Evolutionary conservation across 1,140 invertebrate species (phyloP), one percentile per base, ranked within the genome.

Genomic region (Anastrepha ludens): DNA sequence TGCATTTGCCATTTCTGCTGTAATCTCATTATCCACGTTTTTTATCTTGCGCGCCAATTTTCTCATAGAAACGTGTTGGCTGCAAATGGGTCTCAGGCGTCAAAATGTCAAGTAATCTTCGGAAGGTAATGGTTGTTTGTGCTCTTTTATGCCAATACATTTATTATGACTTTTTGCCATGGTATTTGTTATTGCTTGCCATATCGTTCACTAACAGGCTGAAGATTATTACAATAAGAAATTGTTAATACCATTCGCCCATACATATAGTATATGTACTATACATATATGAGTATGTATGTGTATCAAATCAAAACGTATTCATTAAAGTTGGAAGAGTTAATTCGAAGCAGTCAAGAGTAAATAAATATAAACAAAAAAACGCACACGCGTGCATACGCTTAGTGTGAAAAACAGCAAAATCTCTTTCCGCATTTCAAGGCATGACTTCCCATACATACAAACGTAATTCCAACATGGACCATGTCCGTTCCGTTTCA

Each of bases 401-500:
- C 9, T 74, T 47, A 74, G 47, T 44, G 47, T 74, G 20, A 74
- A 81, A 81, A 81, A 47, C 47, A 55, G 44, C 20, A 81, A 81
- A 81, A 81, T 81, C 47, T 81, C 74, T 58, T 81, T 81, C 74
- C 74, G 74, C 74, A 81, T 81, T 81, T 81, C 47, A 81, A 44
- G 50, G 15, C 41, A 74, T 20, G 41, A 17, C 13, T 2, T 47
- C 13, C n/a, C 2, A 50, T 50, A 50, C 15, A 20, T 78, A 3
- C 11, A 55, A 55, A 55, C 6, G 50, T 55, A 11, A 55, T 81
- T 81, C 20, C 3, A 81, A 81, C 44, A 55, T 47, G 17, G 17
- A 47, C 47, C 47, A 81, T 55, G 11, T 58, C 74, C 74, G 74
- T 81, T 81, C 44, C 50, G 74, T 55, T 81, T 81, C 47, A 81